Evolutionary conservation across 2,113 vertebrate genomes (phyloP).

Genomic region (Otolemur garnettii): DNA sequence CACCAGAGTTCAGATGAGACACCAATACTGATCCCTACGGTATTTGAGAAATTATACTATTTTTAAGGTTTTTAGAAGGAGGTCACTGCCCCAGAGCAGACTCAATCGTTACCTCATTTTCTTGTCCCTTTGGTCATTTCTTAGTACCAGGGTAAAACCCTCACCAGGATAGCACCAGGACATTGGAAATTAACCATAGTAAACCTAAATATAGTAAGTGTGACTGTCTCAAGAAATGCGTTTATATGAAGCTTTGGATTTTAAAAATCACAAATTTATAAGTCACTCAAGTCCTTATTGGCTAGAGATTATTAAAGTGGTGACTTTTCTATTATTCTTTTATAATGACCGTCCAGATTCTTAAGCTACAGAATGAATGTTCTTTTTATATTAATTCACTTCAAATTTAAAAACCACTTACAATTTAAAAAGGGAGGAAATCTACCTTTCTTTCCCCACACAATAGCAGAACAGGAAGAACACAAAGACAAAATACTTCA

Average conservation of each 20-base stretch:
- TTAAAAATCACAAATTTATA: slow-evolving; percentile 24
- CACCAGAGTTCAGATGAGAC: background rate
- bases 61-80: background rate
- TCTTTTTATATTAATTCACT: slow-evolving; percentile 15
- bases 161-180: background rate
- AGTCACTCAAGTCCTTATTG: slow-evolving; percentile 10
- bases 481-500: background rate
- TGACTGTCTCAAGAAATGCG: background rate
- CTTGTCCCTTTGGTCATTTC: background rate
- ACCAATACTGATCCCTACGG: too few species aligned
- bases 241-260: slow-evolving; percentile 49
- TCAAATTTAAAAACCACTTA: slow-evolving; percentile 56
- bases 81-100: background rate
- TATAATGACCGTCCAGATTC: slow-evolving; percentile 24
- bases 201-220: background rate
- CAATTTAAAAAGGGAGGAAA: slow-evolving; percentile 42
- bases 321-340: background rate
- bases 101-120: background rate
- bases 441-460: background rate
- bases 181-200: background rate
- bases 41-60: background rate
- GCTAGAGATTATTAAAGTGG: slow-evolving; percentile 11
- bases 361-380: slow-evolving; percentile 28
- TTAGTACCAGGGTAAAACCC: background rate
- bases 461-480: slow-evolving; percentile 2